phyloP scores from a whole-genome alignment of 1,140 invertebrate genomes.

The Mizuhopecten yessoensis region DNA sequence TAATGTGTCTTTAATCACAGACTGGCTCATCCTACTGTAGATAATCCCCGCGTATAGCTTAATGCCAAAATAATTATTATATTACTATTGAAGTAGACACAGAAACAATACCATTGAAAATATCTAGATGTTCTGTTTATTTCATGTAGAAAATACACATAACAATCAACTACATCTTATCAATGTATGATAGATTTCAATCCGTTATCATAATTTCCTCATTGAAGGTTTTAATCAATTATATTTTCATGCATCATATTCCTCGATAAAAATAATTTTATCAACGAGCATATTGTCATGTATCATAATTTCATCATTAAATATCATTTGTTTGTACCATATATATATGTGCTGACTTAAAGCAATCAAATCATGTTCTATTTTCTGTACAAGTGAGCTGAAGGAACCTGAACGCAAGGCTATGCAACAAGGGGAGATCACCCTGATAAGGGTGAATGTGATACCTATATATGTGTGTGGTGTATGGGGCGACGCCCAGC shows the following conservation, averaged over 20 bases:
- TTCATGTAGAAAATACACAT: no score
- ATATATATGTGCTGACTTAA: not conserved
- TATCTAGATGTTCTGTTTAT: no score
- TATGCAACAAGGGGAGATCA: slow-evolving; percentile 16
- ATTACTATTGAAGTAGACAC: no score
- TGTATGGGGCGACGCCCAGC: no score
- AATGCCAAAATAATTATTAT: no score
- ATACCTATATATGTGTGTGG: not conserved
- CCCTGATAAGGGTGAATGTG: not conserved
- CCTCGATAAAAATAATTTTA: not conserved
- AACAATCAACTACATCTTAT: no score
- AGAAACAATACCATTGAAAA: no score
- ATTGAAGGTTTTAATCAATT: not conserved
- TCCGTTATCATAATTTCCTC: not conserved
- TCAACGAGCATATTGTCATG: not conserved
- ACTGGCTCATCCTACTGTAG: no score
- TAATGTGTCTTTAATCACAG: no score
- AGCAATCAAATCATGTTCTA: slow-evolving; percentile 28
- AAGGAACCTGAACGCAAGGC: slow-evolving; percentile 16
- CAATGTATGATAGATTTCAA: no score
- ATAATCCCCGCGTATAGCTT: no score
- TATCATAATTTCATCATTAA: not conserved
- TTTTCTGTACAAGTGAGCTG: not conserved
- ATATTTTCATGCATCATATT: not conserved
- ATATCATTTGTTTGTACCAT: not conserved